Evolutionary conservation across 2,113 vertebrate species (phyloP), one percentile per base, ranked within the genome.

Genomic region (Tragelaphus imberbis): DNA sequence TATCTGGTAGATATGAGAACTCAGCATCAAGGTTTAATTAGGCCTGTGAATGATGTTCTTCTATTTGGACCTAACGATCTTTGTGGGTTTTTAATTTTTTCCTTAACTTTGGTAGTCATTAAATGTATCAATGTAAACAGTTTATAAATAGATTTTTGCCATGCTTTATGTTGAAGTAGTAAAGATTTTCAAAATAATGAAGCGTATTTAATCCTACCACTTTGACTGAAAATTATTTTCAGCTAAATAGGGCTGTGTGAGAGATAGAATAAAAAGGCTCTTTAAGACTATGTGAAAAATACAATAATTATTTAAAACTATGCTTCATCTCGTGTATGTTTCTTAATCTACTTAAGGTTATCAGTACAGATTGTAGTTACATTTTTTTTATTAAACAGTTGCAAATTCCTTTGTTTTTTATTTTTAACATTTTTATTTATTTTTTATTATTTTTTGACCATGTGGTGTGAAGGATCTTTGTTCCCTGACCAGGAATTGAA

Each of bases 181-280:
- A 92, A 95, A 91, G 36, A 49, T 47, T 55, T 95, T 84, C 44
- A 75, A 81, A 97, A 81, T 84, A 84, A 79, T 49, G 36, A 97
- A 92, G 25, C 21, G 7, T 94, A 59, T 44, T 85, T 55, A 85
- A 61, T 89, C 14, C 28, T 19, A 85, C n/a, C 23, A 47, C 40
- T 61, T 68, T 27, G 10, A 85, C 17, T 21, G 63, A 17, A 92
- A 86, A 87, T 49, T 65, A 47, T 23, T 88, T 75, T 84, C 80
- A 86, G 58, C 21, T 47, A 86, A 85, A 30, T 33, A 86, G 59
- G 30, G 13, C 51, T 17, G 25, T 56, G 23, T 33, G 33, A 51
- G 19, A 19, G 55, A 59, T 0, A 40, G 51, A 85, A 80, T 27
- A 80, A 58, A 77, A 27, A 65, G 30, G 23, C 2, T 84, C 49